These are phyloP conservation scores for Hydrozoanthus tunicans DNA, from an alignment of 64 coral and sea anemone species.

Conservation along the genomic window DNA sequence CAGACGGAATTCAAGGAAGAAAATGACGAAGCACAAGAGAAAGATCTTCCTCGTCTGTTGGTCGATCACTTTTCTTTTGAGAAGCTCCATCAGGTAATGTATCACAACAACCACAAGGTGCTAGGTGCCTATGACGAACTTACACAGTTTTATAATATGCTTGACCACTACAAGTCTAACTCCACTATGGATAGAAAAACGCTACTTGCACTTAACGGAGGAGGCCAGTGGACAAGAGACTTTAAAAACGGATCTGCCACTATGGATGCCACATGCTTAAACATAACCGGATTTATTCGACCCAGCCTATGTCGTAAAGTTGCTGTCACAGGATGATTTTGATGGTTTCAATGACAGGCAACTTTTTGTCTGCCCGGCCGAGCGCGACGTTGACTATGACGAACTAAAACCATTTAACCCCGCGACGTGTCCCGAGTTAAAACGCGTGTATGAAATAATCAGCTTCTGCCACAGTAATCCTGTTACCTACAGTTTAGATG, in stretches of 20 bases:
- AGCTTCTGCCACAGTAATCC: no score
- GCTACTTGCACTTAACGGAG: constrained; percentile 54
- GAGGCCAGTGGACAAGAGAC: constrained; percentile 61
- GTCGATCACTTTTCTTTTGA: constrained; percentile 65
- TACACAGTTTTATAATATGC: constrained; percentile 64
- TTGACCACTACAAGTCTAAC: constrained; percentile 60
- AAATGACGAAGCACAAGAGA: constrained; percentile 30
- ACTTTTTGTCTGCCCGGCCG: constrained; percentile 48
- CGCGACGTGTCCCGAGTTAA: no score
- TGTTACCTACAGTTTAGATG: neutral
- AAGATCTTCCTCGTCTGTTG: neutral
- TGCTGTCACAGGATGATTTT: constrained; percentile 41
- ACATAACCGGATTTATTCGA: constrained; percentile 41
- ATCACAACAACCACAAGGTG: constrained; percentile 20
- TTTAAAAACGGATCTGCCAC: constrained; percentile 58
- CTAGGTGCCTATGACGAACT: constrained; percentile 66
- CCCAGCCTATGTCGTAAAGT: constrained; percentile 4
- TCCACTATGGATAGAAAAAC: constrained; percentile 65
- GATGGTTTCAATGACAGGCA: constrained; percentile 60
- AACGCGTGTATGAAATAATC: no score
- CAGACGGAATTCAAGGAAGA: constrained; percentile 30
- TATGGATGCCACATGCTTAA: constrained; percentile 13
- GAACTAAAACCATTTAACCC: constrained; percentile 25
- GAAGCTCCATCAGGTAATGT: constrained; percentile 65
- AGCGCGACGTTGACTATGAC: constrained; percentile 45